Evolutionary conservation across 2,113 vertebrate species (phyloP).

Genomic region (Lates calcarifer): DNA sequence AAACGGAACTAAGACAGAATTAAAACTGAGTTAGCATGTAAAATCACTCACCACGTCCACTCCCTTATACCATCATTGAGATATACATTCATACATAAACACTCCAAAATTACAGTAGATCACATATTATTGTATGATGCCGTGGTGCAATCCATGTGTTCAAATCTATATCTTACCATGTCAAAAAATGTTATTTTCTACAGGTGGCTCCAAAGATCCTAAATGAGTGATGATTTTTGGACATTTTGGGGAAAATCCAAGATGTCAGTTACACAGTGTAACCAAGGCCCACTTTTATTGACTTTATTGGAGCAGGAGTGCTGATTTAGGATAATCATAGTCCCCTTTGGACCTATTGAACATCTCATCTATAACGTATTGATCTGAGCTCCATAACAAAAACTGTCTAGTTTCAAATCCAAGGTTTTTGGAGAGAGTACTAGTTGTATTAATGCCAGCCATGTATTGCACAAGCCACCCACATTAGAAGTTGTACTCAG

Average conservation of each 20-base stretch:
- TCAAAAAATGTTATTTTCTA: background rate
- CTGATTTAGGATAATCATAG: constrained; percentile 1
- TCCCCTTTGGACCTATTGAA: constrained; percentile 22
- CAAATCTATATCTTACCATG: background rate
- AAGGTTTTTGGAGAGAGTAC: background rate
- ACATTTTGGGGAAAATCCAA: background rate
- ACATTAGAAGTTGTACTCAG: background rate
- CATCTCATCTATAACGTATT: background rate
- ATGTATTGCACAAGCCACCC: background rate
- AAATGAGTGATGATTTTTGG: background rate
- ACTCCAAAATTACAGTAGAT: background rate
- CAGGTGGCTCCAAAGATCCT: background rate
- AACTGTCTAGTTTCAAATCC: background rate
- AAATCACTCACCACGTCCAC: background rate
- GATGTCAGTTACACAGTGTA: constrained; percentile 2
- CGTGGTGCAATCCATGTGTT: background rate
- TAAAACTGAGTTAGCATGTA: background rate
- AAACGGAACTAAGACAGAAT: constrained; percentile 83
- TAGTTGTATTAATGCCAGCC: background rate
- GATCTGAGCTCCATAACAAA: background rate
- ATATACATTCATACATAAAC: background rate
- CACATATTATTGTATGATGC: background rate
- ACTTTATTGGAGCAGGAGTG: background rate
- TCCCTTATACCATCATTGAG: background rate
- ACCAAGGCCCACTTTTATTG: background rate